A percentile compares a stretch with the other conserved stretches of the same genome.
phyloP scores from a whole-genome alignment of 1,140 invertebrate species.

The Drosophila jambulina region DNA sequence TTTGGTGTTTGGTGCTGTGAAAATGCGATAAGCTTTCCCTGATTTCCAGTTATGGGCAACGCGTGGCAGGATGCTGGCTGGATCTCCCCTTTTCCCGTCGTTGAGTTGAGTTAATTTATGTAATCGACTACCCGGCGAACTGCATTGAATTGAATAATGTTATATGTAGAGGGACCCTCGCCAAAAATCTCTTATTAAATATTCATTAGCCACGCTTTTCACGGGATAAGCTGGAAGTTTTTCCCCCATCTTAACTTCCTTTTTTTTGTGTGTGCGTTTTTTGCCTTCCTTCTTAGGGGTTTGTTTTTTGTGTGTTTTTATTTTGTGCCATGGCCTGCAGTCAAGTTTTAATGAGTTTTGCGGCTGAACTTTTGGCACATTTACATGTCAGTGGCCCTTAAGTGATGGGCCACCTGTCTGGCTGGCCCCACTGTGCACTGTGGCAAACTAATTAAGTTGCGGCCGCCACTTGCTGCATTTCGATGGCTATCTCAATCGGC shows the following conservation, averaged over 20 bases:
- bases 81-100: constrained; percentile 17
- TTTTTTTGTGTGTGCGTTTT: constrained; percentile 28
- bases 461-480: constrained; percentile 58
- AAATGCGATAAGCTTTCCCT: constrained; percentile 83
- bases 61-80: constrained; percentile 60
- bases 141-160: constrained; percentile 78
- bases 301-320: constrained; percentile 43
- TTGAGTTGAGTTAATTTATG: constrained; percentile 75
- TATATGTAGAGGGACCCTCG: constrained; percentile 21
- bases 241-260: constrained; percentile 4
- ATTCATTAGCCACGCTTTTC: constrained; percentile 71
- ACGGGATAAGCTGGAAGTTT: constrained; percentile 31
- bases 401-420: constrained; percentile 77
- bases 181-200: constrained; percentile 67
- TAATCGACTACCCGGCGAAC: constrained; percentile 69
- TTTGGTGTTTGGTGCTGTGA: constrained; percentile 67
- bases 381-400: constrained; percentile 77
- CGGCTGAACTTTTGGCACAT: constrained; percentile 81
- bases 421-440: constrained; percentile 19
- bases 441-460: constrained; percentile 72
- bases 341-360: constrained; percentile 63
- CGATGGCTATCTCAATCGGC: constrained; percentile 63
- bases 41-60: constrained; percentile 78
- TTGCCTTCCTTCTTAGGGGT: constrained; percentile 31
- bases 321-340: constrained; percentile 43